A percentile compares a stretch with the other conserved stretches of the same genome.
phyloP scores from a whole-genome alignment of 2,888 invertebrate genomes.

The Nezara viridula region DNA sequence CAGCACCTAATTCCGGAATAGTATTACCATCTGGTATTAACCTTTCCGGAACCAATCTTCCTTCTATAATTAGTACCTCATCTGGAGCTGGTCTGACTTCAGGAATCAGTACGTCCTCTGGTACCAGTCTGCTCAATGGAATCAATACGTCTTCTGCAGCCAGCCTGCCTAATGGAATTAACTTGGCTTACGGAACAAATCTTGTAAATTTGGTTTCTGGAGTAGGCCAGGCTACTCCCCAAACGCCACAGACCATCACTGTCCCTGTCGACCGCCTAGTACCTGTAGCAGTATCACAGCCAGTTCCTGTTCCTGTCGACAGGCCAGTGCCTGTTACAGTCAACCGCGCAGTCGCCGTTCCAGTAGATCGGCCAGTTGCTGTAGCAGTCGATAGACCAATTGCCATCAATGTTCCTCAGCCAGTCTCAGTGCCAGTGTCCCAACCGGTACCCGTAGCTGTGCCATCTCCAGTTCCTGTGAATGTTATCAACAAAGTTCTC shows the following conservation, averaged over 20 bases:
- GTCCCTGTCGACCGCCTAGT: conserved; percentile 66
- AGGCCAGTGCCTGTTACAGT: conserved; percentile 65
- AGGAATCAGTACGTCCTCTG: background rate
- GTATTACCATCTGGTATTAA: conserved; percentile 18
- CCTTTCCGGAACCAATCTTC: background rate
- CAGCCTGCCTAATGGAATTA: background rate
- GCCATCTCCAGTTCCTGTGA: conserved; percentile 69
- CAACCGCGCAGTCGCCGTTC: conserved; percentile 61
- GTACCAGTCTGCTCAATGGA: background rate
- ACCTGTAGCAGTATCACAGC: conserved; percentile 65
- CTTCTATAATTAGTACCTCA: background rate
- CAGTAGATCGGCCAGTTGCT: conserved; percentile 69
- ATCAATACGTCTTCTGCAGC: background rate
- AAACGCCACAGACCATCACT: conserved; percentile 65
- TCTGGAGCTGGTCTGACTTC: conserved; percentile 12
- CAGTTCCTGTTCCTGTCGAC: conserved; percentile 65
- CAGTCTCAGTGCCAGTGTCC: conserved; percentile 70
- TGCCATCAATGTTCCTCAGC: conserved; percentile 70
- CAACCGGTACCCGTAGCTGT: conserved; percentile 73
- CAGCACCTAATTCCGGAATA: background rate
- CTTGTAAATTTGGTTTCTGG: conserved; percentile 45
- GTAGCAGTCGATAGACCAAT: conserved; percentile 73
- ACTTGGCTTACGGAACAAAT: background rate
- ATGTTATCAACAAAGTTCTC: conserved; percentile 71
- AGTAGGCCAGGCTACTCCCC: conserved; percentile 62